These are phyloP conservation scores for Artibeus jamaicensis DNA, from an alignment of 2,797 vertebrate species.

Conservation along the genomic window DNA sequence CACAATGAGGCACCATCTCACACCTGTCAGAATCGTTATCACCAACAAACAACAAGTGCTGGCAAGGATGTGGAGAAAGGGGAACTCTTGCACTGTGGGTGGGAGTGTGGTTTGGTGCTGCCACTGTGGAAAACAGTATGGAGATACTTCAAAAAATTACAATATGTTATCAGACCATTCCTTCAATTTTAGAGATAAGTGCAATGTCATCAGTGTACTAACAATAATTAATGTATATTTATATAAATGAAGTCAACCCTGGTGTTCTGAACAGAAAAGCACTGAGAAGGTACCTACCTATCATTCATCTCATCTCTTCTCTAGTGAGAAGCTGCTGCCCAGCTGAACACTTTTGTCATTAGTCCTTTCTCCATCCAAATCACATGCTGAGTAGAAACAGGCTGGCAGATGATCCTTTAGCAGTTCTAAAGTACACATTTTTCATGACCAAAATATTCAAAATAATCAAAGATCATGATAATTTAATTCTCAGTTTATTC, in stretches of 20 bases:
- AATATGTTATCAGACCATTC: background rate
- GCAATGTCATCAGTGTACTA: background rate
- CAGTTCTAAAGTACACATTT: background rate
- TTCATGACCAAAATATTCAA: background rate
- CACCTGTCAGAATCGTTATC: no score
- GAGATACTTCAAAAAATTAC: no score
- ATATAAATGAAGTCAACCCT: background rate
- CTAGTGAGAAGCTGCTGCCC: background rate
- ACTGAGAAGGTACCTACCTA: rapidly evolving
- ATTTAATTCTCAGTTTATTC: background rate
- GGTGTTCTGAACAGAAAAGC: background rate
- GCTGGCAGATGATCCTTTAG: background rate
- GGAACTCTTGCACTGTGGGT: no score
- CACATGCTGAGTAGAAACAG: background rate
- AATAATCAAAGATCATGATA: background rate
- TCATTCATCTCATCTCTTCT: background rate
- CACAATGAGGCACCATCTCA: background rate
- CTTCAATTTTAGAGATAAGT: background rate
- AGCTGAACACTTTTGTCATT: background rate
- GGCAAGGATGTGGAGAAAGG: no score
- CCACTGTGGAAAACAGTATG: no score
- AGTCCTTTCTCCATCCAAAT: background rate
- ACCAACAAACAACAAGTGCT: no score
- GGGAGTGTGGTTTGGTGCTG: no score
- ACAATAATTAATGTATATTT: background rate